Conservation (phyloP, 1,140 invertebrate genomes). For the Drosophila trapezifrons region DNA sequence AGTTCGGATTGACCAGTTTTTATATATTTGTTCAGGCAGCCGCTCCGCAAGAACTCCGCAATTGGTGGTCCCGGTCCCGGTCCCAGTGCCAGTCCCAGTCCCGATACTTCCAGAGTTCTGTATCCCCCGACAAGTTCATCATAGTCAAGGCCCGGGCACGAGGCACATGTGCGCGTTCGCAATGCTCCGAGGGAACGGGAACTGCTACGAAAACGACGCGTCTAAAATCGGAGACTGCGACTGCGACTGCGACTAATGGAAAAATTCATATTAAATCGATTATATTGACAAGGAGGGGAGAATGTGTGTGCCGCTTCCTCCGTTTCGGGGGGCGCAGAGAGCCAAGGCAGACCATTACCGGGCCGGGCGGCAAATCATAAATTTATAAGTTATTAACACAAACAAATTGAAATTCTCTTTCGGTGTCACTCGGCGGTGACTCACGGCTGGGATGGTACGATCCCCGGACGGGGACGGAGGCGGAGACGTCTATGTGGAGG, state of each 20-base stretch:
- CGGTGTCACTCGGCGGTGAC: slow-evolving; percentile 44
- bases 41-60: slow-evolving; percentile 46
- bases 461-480: neutral
- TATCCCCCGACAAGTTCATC: slow-evolving; percentile 6
- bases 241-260: slow-evolving; percentile 73
- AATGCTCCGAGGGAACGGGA: neutral
- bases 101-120: slow-evolving; percentile 41
- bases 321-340: slow-evolving; percentile 17
- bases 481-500: neutral
- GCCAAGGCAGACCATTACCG: slow-evolving; percentile 18
- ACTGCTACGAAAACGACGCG: slow-evolving; percentile 48
- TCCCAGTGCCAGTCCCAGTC: neutral
- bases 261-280: slow-evolving; percentile 83
- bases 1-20: slow-evolving; percentile 64
- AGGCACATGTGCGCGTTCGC: slow-evolving; percentile 14
- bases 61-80: slow-evolving; percentile 55
- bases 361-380: slow-evolving; percentile 50
- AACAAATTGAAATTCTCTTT: slow-evolving; percentile 29
- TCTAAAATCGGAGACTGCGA: slow-evolving; percentile 59
- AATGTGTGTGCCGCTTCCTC: neutral
- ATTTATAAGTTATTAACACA: slow-evolving; percentile 64
- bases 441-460: slow-evolving; percentile 19
- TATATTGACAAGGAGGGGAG: slow-evolving; percentile 68
- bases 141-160: slow-evolving; percentile 19
- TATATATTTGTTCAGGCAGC: slow-evolving; percentile 61